Base-by-base conservation (phyloP, 2,888 invertebrate species). In the Plutella xylostella region DNA sequence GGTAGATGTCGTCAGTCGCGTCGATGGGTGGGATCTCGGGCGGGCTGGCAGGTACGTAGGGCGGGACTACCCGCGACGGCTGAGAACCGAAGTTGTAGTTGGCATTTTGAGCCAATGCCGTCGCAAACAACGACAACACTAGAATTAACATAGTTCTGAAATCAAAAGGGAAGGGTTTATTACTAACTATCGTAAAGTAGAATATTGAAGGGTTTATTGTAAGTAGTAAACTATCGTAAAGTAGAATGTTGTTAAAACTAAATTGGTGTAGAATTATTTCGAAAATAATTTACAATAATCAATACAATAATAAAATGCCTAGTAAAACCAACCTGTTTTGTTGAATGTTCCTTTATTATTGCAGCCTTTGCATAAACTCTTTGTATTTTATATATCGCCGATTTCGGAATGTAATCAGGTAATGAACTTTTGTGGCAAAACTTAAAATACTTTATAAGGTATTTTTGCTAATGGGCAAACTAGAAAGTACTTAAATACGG, bases 91-190 rank as follows among this genome's bases (percentile, higher is more conserved):
- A 38, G 14, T 15, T 48, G 44, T 56, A 48, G 2, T 53, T 51
- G 25, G 50, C 47, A 3, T 58, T 63, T 0, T 61, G 47, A 2
- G 55, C 56, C 15, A 15, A 28, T 42, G 55, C 48, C 19, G 57
- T 49, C 20, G 54, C 54, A 14, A 61, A 46, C 34, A 67, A 42
- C 25, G n/a, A 43, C 53, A 49, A 7, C 17, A 46, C 20, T 21
- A 58, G 21, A 12, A 35, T 43, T 20, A 61, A 43, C 68, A 70
- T 71, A 40, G 54, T 62, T 54, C 58, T 56, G 46, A 42, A 60
- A 56, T n/a, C n/a, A n/a, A n/a, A n/a, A n/a, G n/a, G n/a, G n/a
- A n/a, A n/a, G n/a, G n/a, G n/a, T n/a, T n/a, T n/a, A n/a, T n/a
- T n/a, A n/a, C n/a, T n/a, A n/a, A n/a, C n/a, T n/a, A n/a, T n/a